A percentile compares a stretch with the other conserved stretches of the same genome.
Conservation (phyloP, 2,888 invertebrate genomes). For the Troilus luridus region DNA sequence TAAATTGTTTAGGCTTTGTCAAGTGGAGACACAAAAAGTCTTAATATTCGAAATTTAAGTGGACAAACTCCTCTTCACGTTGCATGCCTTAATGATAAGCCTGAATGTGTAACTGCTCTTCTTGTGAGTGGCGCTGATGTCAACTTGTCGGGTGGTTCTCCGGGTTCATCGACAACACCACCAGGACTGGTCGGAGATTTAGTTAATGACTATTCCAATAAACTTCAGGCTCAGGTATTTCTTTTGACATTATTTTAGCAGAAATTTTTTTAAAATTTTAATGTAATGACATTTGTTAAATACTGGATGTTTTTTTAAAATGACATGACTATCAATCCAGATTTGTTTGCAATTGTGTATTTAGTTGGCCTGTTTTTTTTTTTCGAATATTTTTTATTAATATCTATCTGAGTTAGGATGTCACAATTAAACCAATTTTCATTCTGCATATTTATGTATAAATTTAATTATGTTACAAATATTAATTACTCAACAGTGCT, state of each 20-base stretch:
- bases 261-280: too few species aligned
- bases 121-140: conserved; percentile 89
- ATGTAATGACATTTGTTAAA: too few species aligned
- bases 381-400: too few species aligned
- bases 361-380: too few species aligned
- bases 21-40: conserved; percentile 66
- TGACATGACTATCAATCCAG: too few species aligned
- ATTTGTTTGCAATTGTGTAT: too few species aligned
- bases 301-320: too few species aligned
- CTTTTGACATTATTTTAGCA: not conserved
- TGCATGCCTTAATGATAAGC: conserved; percentile 86
- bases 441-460: too few species aligned
- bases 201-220: conserved; percentile 79
- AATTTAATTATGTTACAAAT: too few species aligned
- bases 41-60: conserved; percentile 84
- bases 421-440: too few species aligned
- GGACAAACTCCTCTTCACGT: conserved; percentile 90
- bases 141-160: conserved; percentile 70
- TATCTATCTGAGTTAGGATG: too few species aligned
- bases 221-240: conserved; percentile 69
- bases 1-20: conserved; percentile 69
- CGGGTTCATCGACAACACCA: conserved; percentile 65
- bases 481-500: too few species aligned
- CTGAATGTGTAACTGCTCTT: conserved; percentile 89
- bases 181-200: conserved; percentile 82